These are phyloP conservation scores for Actinemys pallida DNA, from an alignment of 2,113 vertebrate species.

Conservation along the genomic window DNA sequence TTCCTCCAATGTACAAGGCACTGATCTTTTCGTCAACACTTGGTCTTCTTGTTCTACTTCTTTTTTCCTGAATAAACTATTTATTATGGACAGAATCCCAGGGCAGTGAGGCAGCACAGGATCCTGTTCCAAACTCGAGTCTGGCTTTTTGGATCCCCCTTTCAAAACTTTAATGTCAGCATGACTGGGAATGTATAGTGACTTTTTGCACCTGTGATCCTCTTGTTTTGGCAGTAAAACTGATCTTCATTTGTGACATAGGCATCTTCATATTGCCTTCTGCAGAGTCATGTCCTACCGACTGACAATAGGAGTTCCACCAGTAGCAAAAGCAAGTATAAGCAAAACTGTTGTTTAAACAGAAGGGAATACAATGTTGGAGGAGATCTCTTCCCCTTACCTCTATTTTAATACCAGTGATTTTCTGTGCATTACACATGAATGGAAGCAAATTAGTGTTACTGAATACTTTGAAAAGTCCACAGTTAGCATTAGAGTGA, in stretches of 20 bases:
- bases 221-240: neutral
- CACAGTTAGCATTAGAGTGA: neutral
- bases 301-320: neutral
- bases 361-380: fast-evolving
- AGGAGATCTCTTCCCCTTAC: neutral
- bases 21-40: neutral
- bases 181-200: neutral
- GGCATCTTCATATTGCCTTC: neutral
- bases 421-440: neutral
- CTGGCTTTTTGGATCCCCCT: neutral
- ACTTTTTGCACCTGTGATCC: neutral
- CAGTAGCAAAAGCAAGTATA: neutral
- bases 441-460: neutral
- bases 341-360: neutral
- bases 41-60: neutral
- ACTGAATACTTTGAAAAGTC: fast-evolving
- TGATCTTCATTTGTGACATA: neutral
- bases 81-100: neutral
- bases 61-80: neutral
- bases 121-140: fast-evolving
- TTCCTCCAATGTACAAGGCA: neutral
- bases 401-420: neutral
- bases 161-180: neutral
- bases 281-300: neutral
- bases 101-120: fast-evolving